A percentile compares a stretch with the other conserved stretches of the same genome.
Evolutionary conservation across 2,113 vertebrate genomes (phyloP).

Genomic region (Meriones unguiculatus): DNA sequence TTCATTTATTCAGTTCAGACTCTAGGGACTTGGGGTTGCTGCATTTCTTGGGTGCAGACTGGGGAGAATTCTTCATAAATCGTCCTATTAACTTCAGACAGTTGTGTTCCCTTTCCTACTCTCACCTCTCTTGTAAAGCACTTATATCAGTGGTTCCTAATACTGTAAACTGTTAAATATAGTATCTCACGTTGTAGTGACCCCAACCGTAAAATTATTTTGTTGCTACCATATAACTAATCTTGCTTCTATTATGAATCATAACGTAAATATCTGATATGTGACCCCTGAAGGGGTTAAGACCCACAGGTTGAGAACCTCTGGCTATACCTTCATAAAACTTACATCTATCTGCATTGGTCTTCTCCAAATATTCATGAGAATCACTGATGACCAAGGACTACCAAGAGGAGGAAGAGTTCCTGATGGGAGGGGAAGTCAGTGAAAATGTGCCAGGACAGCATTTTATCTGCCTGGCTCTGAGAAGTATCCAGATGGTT

Average conservation of each 20-base stretch:
- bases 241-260: background rate
- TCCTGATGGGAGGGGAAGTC: background rate
- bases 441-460: slow-evolving; percentile 13
- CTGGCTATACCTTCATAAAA: background rate
- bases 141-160: background rate
- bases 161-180: background rate
- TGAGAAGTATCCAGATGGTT: background rate
- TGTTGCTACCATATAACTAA: background rate
- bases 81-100: slow-evolving; percentile 44
- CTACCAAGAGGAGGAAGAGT: slow-evolving; percentile 38
- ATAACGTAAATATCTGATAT: background rate
- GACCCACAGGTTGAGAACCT: background rate
- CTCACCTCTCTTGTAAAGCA: background rate
- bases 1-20: slow-evolving; percentile 74
- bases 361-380: slow-evolving; percentile 50
- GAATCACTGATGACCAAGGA: slow-evolving; percentile 19
- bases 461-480: background rate
- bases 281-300: background rate
- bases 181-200: background rate
- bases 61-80: background rate
- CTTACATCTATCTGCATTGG: background rate
- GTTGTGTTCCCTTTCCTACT: slow-evolving; percentile 19
- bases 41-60: background rate
- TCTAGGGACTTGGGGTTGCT: slow-evolving; percentile 30
- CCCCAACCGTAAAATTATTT: background rate